Evolutionary conservation across 2,888 invertebrate species (phyloP).

Genomic region (Epistrophe eligans): DNA sequence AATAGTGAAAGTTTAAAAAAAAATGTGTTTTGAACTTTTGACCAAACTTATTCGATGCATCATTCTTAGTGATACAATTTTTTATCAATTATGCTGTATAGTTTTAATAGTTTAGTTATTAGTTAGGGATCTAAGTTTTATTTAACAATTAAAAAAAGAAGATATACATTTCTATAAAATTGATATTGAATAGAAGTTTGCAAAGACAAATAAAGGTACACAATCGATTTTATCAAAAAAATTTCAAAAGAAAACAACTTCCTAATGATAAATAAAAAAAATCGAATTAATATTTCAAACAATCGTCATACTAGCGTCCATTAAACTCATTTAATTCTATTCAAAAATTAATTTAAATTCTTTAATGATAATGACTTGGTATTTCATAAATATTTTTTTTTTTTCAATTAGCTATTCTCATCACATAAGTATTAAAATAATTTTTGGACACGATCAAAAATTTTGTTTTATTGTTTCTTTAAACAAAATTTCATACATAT

Average conservation of each 20-base stretch:
- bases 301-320: conserved; percentile 39
- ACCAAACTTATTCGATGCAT: no score
- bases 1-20: no score
- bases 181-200: background rate
- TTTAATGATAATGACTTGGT: conserved; percentile 54
- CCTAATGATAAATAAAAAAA: background rate
- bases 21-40: no score
- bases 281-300: conserved; percentile 24
- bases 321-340: conserved; percentile 69
- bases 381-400: conserved; percentile 59
- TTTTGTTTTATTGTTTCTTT: conserved; percentile 18
- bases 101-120: no score
- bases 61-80: no score
- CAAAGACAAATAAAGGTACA: background rate
- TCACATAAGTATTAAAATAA: conserved; percentile 14
- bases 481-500: background rate
- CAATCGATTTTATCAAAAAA: background rate
- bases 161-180: no score
- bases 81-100: no score
- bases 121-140: no score
- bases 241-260: background rate
- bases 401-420: conserved; percentile 51
- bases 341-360: conserved; percentile 56
- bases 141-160: no score
- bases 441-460: conserved; percentile 61